These are phyloP conservation scores for Isichthys henryi DNA, from an alignment of 2,113 vertebrate species.

Conservation along the genomic window DNA sequence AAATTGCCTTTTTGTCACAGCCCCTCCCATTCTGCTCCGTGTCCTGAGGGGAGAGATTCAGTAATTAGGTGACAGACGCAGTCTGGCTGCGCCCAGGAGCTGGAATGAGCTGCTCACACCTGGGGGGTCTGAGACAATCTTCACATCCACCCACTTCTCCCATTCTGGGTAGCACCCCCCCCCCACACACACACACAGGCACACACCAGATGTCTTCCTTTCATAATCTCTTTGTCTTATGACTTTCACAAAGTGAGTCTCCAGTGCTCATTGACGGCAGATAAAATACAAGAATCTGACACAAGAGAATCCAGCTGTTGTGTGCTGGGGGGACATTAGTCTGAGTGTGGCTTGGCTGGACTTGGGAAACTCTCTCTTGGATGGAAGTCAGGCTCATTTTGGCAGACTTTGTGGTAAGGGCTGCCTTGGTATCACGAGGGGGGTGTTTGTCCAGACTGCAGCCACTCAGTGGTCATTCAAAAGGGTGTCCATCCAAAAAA, in stretches of 20 bases:
- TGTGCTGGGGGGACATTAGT: neutral
- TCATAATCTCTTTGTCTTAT: neutral
- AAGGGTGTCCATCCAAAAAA: neutral
- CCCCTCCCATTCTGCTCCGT: neutral
- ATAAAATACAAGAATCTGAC: neutral
- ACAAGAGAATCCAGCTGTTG: neutral
- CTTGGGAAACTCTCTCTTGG: neutral
- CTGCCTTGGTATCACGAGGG: neutral
- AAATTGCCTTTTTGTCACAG: neutral
- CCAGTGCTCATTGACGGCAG: neutral
- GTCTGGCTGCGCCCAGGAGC: neutral
- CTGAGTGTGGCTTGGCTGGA: neutral
- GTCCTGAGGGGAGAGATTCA: neutral
- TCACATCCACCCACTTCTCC: neutral
- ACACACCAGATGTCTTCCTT: neutral
- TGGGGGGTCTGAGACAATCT: neutral
- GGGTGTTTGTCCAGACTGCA: neutral
- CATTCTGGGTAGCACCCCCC: neutral
- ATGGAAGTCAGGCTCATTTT: neutral
- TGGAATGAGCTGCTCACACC: constrained; percentile 7
- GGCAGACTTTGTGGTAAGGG: neutral
- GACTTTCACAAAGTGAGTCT: neutral
- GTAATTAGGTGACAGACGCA: constrained; percentile 23
- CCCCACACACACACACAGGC: neutral
- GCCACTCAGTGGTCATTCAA: neutral